Evolutionary conservation across 2,888 invertebrate genomes (phyloP).

Genomic region (Scaeva pyrastri): DNA sequence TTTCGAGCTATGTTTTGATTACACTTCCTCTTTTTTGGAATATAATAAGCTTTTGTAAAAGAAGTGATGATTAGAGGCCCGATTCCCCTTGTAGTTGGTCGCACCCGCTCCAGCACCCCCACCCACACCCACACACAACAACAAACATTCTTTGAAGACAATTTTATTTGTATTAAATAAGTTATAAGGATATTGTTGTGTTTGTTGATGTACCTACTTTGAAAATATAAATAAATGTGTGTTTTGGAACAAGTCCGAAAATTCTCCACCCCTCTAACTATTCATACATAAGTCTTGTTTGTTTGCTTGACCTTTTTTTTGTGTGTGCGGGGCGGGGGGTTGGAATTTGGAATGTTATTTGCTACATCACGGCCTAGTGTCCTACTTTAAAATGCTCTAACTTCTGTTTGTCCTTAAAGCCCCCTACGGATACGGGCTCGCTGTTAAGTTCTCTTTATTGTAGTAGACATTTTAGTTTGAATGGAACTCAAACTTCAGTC

Average conservation of each 20-base stretch:
- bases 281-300: constrained; percentile 5
- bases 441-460: constrained; percentile 48
- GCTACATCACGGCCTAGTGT: constrained; percentile 58
- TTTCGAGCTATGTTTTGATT: constrained; percentile 56
- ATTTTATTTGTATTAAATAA: constrained; percentile 66
- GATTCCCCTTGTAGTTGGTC: too few relatives aligned
- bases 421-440: constrained; percentile 52
- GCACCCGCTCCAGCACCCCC: background rate
- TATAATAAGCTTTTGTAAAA: constrained; percentile 59
- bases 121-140: background rate
- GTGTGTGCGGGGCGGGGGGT: background rate
- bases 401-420: constrained; percentile 3
- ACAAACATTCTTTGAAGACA: constrained; percentile 57
- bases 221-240: constrained; percentile 5
- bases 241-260: constrained; percentile 23
- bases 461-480: constrained; percentile 48
- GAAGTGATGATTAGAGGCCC: constrained; percentile 59
- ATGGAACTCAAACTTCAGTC: constrained; percentile 18
- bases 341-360: constrained; percentile 36
- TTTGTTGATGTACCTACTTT: constrained; percentile 29
- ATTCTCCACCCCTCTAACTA: background rate
- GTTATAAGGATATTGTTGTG: constrained; percentile 60
- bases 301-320: constrained; percentile 45
- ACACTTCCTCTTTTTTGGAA: constrained; percentile 59
- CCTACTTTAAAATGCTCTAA: constrained; percentile 47